Evolutionary conservation across 2,113 vertebrate genomes (phyloP), one percentile per base, ranked within the genome.

Genomic region (Anoura caudifer): DNA sequence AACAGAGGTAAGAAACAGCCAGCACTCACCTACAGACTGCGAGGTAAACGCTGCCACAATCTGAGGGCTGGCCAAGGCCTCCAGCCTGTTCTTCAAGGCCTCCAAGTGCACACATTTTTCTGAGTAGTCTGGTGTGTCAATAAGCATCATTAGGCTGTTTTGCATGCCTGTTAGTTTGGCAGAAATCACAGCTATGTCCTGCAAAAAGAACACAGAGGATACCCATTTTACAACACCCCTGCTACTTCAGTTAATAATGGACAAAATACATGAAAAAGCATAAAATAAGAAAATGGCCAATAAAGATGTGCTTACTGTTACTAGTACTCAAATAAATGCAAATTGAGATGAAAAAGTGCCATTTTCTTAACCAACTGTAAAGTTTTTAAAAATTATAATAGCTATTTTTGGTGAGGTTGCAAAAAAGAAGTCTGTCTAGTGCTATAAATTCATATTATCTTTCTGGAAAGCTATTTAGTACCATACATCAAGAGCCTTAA

Each of bases 71-170:
- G 99, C 99, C 97, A 99, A 97, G 54, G 99, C 99, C 97, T 99
- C 99, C 92, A 99, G 98, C 0, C 99, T 98, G 98, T 99, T 99
- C 98, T 99, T 99, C 94, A 99, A 97, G 0, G 99, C 99, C 97
- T 99, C 99, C 43, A 99, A 97, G 91, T 99, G 99, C 93, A 99
- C 99, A 20, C 99, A 99, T 97, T 99, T 99, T 94, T 99, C 99
- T 0, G 99, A 99, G 97, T 99, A 99, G 97, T 99, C 99, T 0
- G 99, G 99, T 0, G 99, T 99, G 92, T 99, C 99, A 96, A 99
- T 99, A 15, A 99, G 98, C 99, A 99, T 99, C 19, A 98, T 98
- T 96, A 99, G 98, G 96, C 99, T 99, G 98, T 97, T 99, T 98
- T 99, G 99, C 99, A 99, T 99, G 73, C 99, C 99, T 0, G 99